Evolutionary conservation across 2,113 vertebrate species (phyloP), one percentile per base, ranked within the genome.

Genomic region (Rissa tridactyla): DNA sequence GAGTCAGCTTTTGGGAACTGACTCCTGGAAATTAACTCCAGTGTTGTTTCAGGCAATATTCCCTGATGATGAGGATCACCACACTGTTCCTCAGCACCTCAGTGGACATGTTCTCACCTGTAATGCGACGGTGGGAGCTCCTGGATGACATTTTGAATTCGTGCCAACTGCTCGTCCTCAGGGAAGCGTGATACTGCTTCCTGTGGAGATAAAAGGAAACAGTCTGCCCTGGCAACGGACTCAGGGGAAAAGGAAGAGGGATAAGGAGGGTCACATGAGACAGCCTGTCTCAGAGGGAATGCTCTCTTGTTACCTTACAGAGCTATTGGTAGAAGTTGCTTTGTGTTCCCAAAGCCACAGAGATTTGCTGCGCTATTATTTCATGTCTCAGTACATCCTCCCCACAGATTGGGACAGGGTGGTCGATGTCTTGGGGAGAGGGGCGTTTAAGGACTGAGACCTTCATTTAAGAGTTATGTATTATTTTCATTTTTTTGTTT

Each of bases 41-140:
- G 52, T 3, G 3, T 40, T 72, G 30, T 92, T 95, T 91, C 44
- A 34, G 36, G 60, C 70, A 94, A 17, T 44, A 26, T 46, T 75
- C 29, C n/a, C 36, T 62, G 29, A 21, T 4, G 10, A 15, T 25
- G 19, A 65, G 15, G 34, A 62, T 60, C 47, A 73, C n/a, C 61
- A 49, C 4, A 3, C 36, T 61, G 61, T 40, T 55, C 76, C 65
- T 58, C 71, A 75, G 71, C 65, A 70, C 64, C 58, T 61, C 4
- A 1, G 11, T 13, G 38, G 32, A 27, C 13, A 19, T 4, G 1
- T 34, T 95, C 96, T 98, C 98, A 99, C 99, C 99, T 99, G 96
- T 99, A 99, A 97, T 99, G 99, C 9, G 99, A 96, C 13, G 96
- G 97, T 12, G 99, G 99, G 69, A 99, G 99, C 92, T 99, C 98